Conservation (phyloP, 37 sponge, comb jelly and placozoan genomes). For the Corticium candelabrum region DNA sequence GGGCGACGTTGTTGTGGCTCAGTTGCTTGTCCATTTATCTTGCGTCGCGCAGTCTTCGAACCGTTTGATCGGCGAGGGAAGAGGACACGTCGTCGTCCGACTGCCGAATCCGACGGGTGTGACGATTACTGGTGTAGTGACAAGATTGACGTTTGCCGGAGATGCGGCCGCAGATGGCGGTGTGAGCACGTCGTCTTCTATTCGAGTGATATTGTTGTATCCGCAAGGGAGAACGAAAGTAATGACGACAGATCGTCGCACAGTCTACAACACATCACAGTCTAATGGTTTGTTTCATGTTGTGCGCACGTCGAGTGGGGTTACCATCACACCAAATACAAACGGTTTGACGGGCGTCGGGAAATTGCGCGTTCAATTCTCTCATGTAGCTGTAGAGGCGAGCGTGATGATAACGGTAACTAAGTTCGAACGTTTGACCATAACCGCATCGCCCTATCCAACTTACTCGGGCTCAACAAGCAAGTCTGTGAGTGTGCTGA, state of each 20-base stretch:
- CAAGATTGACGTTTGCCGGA: not conserved
- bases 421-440: not conserved
- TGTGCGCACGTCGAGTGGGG: not conserved
- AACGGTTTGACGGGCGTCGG: not conserved
- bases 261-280: not conserved
- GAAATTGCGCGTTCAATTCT: not conserved
- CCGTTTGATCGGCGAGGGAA: not conserved
- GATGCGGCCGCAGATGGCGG: not conserved
- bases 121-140: not conserved
- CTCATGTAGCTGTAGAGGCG: not conserved
- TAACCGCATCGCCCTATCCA: not conserved
- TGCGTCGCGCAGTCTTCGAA: no score
- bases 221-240: not conserved
- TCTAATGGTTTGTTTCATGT: not conserved
- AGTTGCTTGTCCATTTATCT: not conserved
- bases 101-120: conserved; percentile 1
- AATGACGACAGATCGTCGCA: conserved; percentile 1
- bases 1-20: not conserved
- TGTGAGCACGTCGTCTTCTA: not conserved
- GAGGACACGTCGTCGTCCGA: not conserved
- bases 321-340: not conserved
- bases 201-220: not conserved
- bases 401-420: not conserved
- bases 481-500: not conserved
- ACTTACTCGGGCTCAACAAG: not conserved